Conservation (phyloP, 2,888 invertebrate genomes). For the Melipona bicolor region DNA sequence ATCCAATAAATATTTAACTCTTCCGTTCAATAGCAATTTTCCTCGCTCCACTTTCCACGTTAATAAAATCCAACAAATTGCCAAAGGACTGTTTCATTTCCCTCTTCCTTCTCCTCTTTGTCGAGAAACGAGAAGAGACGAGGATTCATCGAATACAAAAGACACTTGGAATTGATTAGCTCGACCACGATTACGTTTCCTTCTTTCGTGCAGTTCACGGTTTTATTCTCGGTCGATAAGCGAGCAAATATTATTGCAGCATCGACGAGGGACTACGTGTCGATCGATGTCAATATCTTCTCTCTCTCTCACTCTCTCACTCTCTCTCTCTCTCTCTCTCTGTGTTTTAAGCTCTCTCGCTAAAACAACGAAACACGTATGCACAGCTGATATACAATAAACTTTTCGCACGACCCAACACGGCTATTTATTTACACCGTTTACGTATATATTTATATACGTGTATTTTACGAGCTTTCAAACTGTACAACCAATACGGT, state of each 20-base stretch:
- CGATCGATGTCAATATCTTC: constrained; percentile 23
- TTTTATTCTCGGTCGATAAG: not conserved
- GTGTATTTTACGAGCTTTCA: not conserved
- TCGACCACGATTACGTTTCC: not conserved
- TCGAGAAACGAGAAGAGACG: not conserved
- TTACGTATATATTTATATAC: constrained; percentile 4
- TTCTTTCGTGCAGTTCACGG: not conserved
- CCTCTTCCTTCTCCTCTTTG: not conserved
- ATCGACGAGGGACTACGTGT: constrained; percentile 12
- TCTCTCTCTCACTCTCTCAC: too few species aligned
- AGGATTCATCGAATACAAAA: not conserved
- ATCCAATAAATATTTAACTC: not conserved
- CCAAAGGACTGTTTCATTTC: not conserved
- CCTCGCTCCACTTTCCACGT: not conserved
- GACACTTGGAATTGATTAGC: not conserved
- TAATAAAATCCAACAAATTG: not conserved
- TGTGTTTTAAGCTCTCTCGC: not conserved
- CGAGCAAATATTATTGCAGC: constrained; percentile 22
- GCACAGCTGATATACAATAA: constrained; percentile 11
- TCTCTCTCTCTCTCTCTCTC: too few species aligned
- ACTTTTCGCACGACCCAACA: constrained; percentile 19
- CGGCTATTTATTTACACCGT: constrained; percentile 30
- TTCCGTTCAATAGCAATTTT: not conserved
- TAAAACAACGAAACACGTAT: constrained; percentile 10
- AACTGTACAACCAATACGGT: constrained; percentile 13